A percentile compares a stretch with the other conserved stretches of the same genome.
Evolutionary conservation across 2,797 vertebrate genomes (phyloP).

Genomic region (Liasis olivaceus): DNA sequence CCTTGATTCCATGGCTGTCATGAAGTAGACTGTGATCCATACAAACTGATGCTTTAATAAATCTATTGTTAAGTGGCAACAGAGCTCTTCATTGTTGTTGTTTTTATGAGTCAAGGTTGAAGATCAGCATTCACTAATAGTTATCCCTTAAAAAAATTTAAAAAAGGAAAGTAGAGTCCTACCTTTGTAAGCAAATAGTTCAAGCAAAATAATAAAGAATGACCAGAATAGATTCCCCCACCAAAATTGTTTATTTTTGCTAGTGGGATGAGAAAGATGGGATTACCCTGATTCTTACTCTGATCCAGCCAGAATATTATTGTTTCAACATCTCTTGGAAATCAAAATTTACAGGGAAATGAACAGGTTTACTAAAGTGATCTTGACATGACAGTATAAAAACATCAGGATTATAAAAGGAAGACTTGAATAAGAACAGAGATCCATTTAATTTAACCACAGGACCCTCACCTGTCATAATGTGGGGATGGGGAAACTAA

Average conservation of each 20-base stretch:
- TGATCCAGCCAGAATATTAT: not conserved
- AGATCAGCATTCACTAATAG: not conserved
- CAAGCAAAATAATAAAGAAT: not conserved
- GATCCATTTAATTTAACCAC: not conserved
- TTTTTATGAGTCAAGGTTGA: not conserved
- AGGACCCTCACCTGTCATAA: not conserved
- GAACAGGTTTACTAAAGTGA: not conserved
- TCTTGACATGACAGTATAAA: not conserved
- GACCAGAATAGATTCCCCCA: too few species aligned
- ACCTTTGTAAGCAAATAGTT: not conserved
- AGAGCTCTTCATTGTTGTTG: not conserved
- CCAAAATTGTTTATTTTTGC: too few species aligned
- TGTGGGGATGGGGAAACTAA: not conserved
- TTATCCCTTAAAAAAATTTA: not conserved
- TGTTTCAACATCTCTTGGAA: not conserved
- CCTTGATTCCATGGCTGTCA: not conserved
- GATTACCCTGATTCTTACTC: not conserved
- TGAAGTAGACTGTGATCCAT: not conserved
- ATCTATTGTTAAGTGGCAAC: not conserved
- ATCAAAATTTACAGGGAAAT: not conserved
- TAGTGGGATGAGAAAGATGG: not conserved
- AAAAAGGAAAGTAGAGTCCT: not conserved
- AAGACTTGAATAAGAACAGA: not conserved
- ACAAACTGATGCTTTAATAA: not conserved
- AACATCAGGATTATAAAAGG: not conserved